Conservation (phyloP, 2,797 vertebrate genomes). For the Arnoldichthys spilopterus region DNA sequence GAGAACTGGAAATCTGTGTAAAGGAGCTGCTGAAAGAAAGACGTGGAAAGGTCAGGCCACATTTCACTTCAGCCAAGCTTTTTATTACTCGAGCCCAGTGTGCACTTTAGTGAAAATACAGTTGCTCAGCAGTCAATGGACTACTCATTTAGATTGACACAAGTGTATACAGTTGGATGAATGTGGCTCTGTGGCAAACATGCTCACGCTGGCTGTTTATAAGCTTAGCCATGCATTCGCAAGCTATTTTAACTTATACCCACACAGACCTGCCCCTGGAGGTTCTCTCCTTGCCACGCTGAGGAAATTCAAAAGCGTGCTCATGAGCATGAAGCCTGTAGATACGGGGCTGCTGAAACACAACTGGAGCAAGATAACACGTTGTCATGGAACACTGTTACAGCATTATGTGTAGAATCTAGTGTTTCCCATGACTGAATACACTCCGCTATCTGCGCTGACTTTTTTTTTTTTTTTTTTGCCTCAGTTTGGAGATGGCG, state of each 20-base stretch:
- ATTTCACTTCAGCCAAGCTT: constrained; percentile 71
- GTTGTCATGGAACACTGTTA: constrained; percentile 36
- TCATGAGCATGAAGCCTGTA: constrained; percentile 31
- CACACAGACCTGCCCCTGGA: constrained; percentile 40
- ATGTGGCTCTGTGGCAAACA: constrained; percentile 73
- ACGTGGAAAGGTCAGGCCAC: constrained; percentile 76
- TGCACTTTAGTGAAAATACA: constrained; percentile 72
- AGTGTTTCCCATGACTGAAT: constrained; percentile 32
- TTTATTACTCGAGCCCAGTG: constrained; percentile 73
- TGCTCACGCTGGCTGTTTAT: constrained; percentile 71
- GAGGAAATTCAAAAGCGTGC: constrained; percentile 41
- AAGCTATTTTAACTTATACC: constrained; percentile 76
- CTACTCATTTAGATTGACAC: constrained; percentile 72
- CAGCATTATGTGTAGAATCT: constrained; percentile 41
- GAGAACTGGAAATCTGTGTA: constrained; percentile 71
- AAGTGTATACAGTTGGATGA: constrained; percentile 68
- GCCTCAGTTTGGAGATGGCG: constrained; percentile 21
- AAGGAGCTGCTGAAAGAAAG: constrained; percentile 77
- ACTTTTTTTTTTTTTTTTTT: constrained; percentile 26
- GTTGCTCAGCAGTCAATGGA: constrained; percentile 72
- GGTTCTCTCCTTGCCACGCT: constrained; percentile 30
- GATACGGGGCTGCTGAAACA: constrained; percentile 25
- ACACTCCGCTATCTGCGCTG: constrained; percentile 6
- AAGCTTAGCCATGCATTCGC: constrained; percentile 68
- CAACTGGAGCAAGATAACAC: constrained; percentile 38